A percentile compares a stretch with the other conserved stretches of the same genome.
Evolutionary conservation across 2,888 invertebrate species (phyloP).

Genomic region (Halictus quadricinctus): DNA sequence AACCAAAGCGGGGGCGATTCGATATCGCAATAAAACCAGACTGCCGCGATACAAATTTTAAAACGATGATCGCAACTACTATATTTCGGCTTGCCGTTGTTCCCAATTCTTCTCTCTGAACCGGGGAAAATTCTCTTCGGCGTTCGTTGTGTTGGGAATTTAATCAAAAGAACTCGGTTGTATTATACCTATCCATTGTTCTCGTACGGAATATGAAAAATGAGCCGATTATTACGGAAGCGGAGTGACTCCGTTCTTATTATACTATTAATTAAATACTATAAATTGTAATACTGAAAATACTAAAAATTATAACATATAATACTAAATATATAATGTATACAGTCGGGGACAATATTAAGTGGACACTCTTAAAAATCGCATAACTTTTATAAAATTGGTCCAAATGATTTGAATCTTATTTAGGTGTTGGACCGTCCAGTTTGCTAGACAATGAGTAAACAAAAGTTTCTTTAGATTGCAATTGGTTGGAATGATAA

Average conservation of each 20-base stretch:
- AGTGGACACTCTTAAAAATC: no score
- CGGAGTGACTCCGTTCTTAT: neutral
- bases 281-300: no score
- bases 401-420: no score
- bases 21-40: conserved; percentile 12
- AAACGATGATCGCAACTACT: neutral
- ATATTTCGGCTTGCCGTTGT: neutral
- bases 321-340: no score
- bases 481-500: no score
- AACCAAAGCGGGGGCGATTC: conserved; percentile 32
- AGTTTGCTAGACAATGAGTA: no score
- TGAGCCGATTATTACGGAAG: neutral
- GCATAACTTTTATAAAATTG: no score
- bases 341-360: no score
- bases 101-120: neutral
- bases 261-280: no score
- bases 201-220: neutral
- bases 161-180: neutral
- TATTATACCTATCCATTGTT: neutral
- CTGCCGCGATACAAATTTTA: neutral
- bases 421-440: no score
- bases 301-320: no score
- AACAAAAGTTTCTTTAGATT: no score
- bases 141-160: neutral
- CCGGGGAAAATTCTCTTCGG: neutral